Percentiles rank a stretch among this genome's conserved stretches.
phyloP scores from a whole-genome alignment of 2,888 invertebrate genomes.

The Orthosia gothica region DNA sequence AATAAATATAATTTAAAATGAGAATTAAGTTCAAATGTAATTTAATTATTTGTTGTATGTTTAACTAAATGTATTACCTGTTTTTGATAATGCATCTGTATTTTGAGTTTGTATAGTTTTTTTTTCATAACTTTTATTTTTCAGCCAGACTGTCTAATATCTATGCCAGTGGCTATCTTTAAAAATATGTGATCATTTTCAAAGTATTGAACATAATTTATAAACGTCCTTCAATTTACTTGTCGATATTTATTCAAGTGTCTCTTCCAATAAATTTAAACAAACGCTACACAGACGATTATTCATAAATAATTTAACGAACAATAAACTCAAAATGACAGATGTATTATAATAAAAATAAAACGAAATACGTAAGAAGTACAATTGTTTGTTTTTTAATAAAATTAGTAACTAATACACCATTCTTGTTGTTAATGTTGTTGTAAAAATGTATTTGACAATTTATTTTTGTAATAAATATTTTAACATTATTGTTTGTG shows the following conservation, averaged over 20 bases:
- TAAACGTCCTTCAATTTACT: neutral
- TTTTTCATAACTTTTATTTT: neutral
- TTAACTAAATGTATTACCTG: slow-evolving; percentile 39
- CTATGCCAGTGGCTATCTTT: neutral
- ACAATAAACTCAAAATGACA: slow-evolving; percentile 24
- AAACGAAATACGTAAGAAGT: slow-evolving; percentile 63
- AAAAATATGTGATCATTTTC: neutral
- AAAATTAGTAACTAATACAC: slow-evolving; percentile 56
- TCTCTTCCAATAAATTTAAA: neutral
- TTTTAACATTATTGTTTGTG: slow-evolving; percentile 49
- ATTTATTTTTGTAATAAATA: slow-evolving; percentile 76
- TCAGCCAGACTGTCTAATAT: neutral
- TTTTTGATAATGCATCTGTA: slow-evolving; percentile 38
- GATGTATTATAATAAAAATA: slow-evolving; percentile 12
- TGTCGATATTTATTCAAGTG: neutral
- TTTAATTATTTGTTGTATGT: slow-evolving; percentile 47
- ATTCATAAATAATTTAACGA: neutral
- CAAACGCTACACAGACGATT: neutral
- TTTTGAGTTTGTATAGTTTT: slow-evolving; percentile 27
- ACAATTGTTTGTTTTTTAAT: slow-evolving; percentile 60
- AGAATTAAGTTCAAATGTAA: slow-evolving; percentile 32
- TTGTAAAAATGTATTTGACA: slow-evolving; percentile 69
- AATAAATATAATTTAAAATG: slow-evolving; percentile 53
- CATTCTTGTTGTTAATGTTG: slow-evolving; percentile 75
- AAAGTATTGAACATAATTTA: neutral